These are phyloP conservation scores for Protobothrops flavoviridis DNA, from an alignment of 2,113 vertebrate genomes.

Conservation along the genomic window DNA sequence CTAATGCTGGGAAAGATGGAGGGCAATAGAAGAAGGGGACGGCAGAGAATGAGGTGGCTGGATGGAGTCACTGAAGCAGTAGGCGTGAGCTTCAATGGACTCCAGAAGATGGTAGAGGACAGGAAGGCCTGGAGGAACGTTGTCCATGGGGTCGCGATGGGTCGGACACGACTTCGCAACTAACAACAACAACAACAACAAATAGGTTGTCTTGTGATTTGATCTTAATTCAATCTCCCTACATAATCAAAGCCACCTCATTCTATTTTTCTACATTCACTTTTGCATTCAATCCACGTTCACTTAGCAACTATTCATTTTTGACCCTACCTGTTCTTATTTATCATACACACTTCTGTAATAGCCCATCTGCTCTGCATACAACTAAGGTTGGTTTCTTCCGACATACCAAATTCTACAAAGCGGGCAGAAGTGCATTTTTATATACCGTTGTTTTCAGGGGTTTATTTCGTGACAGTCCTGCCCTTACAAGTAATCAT, in stretches of 20 bases:
- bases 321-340: not conserved
- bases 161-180: too few species aligned
- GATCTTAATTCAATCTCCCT: not conserved
- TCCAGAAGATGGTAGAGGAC: too few species aligned
- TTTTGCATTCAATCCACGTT: not conserved
- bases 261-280: not conserved
- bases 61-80: too few species aligned
- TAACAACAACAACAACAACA: too few species aligned
- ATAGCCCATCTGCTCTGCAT: not conserved
- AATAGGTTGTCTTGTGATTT: not conserved
- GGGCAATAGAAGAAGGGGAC: too few species aligned
- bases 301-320: not conserved
- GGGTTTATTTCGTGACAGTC: not conserved
- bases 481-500: not conserved
- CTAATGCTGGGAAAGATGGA: too few species aligned
- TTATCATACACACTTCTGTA: not conserved
- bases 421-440: not conserved
- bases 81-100: too few species aligned
- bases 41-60: too few species aligned
- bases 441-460: not conserved
- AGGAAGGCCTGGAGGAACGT: too few species aligned
- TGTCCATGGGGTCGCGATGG: too few species aligned
- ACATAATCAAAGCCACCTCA: not conserved
- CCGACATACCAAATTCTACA: not conserved
- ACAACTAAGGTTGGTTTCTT: not conserved